phyloP scores from a whole-genome alignment of 1,140 invertebrate genomes.

The Agrypnia vestita region DNA sequence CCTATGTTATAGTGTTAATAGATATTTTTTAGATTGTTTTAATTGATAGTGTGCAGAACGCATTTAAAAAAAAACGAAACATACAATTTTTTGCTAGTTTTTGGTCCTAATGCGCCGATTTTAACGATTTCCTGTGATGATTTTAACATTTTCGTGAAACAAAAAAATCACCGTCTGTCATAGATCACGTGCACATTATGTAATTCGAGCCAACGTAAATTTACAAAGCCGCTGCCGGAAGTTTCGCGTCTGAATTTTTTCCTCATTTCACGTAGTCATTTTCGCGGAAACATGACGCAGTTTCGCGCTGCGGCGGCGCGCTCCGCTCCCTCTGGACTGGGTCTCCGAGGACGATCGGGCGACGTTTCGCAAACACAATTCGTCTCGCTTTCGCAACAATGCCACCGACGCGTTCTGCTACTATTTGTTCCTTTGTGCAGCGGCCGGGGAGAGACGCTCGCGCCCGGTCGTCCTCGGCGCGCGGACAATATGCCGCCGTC shows the following conservation, averaged over 20 bases:
- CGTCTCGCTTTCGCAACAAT: slow-evolving; percentile 33
- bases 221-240: neutral
- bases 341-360: slow-evolving; percentile 19
- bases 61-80: no score
- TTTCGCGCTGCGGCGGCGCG: neutral
- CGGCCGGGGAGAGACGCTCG: slow-evolving; percentile 8
- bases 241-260: slow-evolving; percentile 1
- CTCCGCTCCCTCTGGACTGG: neutral
- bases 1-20: no score
- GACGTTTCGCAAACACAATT: slow-evolving; percentile 24
- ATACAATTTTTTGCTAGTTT: no score
- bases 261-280: slow-evolving; percentile 16
- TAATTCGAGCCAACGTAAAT: no score
- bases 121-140: no score
- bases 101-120: no score
- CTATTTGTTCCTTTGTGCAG: slow-evolving; percentile 3
- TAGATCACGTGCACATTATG: no score
- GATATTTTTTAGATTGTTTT: no score
- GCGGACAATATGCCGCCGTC: slow-evolving; percentile 18
- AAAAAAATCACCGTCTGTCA: no score
- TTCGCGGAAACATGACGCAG: neutral
- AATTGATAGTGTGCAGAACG: no score
- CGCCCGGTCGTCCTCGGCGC: neutral
- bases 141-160: no score
- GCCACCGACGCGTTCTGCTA: slow-evolving; percentile 16